phyloP scores from a whole-genome alignment of 1,140 invertebrate genomes.

The Trachymyrmex cornetzi region DNA sequence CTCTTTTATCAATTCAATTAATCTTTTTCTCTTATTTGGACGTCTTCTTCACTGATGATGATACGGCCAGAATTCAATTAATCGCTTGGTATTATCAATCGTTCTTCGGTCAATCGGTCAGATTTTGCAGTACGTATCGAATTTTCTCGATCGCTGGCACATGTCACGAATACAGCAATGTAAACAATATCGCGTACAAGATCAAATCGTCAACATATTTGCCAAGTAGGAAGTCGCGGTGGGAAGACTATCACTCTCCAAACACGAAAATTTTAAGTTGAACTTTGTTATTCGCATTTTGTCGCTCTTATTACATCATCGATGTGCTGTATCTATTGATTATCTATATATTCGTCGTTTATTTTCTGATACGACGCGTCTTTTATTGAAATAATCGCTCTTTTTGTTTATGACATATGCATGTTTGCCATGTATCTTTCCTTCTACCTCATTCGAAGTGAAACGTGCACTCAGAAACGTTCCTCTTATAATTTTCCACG shows the following conservation, averaged over 20 bases:
- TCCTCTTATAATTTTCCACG: background rate
- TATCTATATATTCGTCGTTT: conserved; percentile 7
- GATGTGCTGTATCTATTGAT: background rate
- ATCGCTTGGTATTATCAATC: background rate
- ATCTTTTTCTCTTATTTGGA: background rate
- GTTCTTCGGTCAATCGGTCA: too few relatives aligned
- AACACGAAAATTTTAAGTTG: background rate
- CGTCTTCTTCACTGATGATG: too few relatives aligned
- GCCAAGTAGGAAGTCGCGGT: background rate
- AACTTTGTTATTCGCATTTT: conserved; percentile 36
- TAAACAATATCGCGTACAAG: background rate
- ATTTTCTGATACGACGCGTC: conserved; percentile 28
- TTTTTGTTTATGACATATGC: background rate
- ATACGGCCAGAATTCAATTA: conserved; percentile 10
- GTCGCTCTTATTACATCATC: conserved; percentile 14
- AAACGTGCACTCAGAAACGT: background rate
- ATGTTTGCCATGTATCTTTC: background rate
- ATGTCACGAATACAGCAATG: background rate
- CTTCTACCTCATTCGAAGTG: background rate
- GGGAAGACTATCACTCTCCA: conserved; percentile 6
- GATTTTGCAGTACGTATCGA: background rate
- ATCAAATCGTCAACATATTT: conserved; percentile 13
- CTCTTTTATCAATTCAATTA: conserved; percentile 36
- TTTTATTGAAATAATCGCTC: conserved; percentile 21
- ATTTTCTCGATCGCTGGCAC: conserved; percentile 1